Base-by-base conservation (phyloP, 2,113 vertebrate species). In the Gymnocephalus cernua region DNA sequence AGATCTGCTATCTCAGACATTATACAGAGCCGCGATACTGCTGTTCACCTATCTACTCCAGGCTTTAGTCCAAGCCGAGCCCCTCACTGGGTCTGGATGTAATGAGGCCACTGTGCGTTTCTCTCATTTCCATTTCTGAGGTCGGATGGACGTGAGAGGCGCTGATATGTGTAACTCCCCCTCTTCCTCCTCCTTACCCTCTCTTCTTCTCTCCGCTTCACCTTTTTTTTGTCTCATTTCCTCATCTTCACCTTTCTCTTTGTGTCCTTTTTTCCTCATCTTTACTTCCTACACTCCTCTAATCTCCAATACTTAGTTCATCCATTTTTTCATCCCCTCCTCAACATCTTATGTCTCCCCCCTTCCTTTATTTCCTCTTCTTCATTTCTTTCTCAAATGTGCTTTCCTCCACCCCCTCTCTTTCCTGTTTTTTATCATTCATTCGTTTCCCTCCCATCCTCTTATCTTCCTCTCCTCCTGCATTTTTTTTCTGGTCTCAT, bases 21-120 rank as follows among this genome's bases (percentile, higher is more conserved):
- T 91, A 90, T 77, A 77, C 88, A 23, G 25, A 45, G 29, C 84
- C 59, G 58, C 83, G 86, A 91, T 87, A 85, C 63, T 13, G 51
- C 57, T n/a, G 75, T 77, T 79, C 84, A 71, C 77, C 64, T 48
- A 67, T 62, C 66, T 58, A 25, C 79, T 85, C 84, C 86, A 83
- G 84, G 79, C 71, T 63, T 89, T 89, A 90, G 83, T 67, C 85
- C 48, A 6, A 77, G 77, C 35, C 78, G 29, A 77, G 74, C 59
- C 62, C 56, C 48, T 71, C 73, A 21, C 53, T 57, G 66, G 79
- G 45, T 15, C 19, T 83, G 84, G 77, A 87, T 86, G 87, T 89
- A 93, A 89, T 90, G 88, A 92, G 84, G 89, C 73, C 69, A 7
- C 62, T 76, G 83, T 87, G 65, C n/a, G 27, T 88, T 84, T 84